Evolutionary conservation across 2,797 vertebrate species (phyloP).

Genomic region (Macrochelys suwanniensis): DNA sequence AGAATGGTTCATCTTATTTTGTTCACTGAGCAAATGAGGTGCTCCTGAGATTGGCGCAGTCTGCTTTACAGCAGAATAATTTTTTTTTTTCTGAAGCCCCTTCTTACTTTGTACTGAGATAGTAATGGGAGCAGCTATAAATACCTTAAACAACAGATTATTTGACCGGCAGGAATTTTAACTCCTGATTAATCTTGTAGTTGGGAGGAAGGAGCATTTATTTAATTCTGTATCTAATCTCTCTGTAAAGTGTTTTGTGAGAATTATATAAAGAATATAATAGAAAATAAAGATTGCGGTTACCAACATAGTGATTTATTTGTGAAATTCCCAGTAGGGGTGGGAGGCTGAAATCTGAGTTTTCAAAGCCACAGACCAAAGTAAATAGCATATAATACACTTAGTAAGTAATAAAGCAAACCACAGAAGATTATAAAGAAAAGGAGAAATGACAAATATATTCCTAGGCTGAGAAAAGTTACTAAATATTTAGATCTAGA

Average conservation of each 20-base stretch:
- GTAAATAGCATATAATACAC: rapidly evolving
- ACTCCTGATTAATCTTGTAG: not conserved
- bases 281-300: not conserved
- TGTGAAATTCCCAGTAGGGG: rapidly evolving
- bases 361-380: not conserved
- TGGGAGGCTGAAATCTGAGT: rapidly evolving
- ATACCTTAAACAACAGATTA: not conserved
- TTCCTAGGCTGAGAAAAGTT: not conserved
- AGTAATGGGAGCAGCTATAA: not conserved
- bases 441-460: rapidly evolving
- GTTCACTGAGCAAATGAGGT: rapidly evolving
- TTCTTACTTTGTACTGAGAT: not conserved
- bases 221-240: not conserved
- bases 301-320: rapidly evolving
- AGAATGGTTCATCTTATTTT: not conserved
- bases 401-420: rapidly evolving
- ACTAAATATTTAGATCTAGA: not conserved
- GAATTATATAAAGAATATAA: rapidly evolving
- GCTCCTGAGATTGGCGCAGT: not conserved
- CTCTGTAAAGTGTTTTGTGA: rapidly evolving
- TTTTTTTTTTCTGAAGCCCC: not conserved
- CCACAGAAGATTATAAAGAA: rapidly evolving
- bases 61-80: not conserved
- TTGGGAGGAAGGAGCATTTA: rapidly evolving
- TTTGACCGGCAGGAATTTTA: not conserved